A percentile compares a stretch with the other conserved stretches of the same genome.
Conservation (phyloP, 1,140 invertebrate species). For the Cataglyphis hispanica region DNA sequence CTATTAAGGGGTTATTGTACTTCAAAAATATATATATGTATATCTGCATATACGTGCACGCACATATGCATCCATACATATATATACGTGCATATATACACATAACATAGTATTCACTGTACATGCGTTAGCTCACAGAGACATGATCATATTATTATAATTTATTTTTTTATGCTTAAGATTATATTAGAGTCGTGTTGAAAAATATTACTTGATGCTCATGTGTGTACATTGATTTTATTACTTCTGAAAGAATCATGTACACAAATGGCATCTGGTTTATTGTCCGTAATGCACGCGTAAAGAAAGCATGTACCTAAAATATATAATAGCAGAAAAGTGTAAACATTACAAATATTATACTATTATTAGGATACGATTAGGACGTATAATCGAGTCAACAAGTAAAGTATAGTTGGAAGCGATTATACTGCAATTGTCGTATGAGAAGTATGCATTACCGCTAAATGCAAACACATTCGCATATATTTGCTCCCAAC, state of each 20-base stretch:
- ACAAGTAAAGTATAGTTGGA: slow-evolving; percentile 36
- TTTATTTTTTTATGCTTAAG: slow-evolving; percentile 83
- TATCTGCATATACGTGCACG: not conserved
- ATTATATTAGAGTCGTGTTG: slow-evolving; percentile 74
- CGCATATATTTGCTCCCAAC: slow-evolving; percentile 62
- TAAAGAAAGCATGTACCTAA: slow-evolving; percentile 63
- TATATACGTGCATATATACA: slow-evolving; percentile 64
- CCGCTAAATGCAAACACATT: not conserved
- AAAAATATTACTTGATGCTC: slow-evolving; percentile 70
- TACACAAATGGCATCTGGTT: slow-evolving; percentile 65
- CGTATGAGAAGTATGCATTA: not conserved
- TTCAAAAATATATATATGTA: slow-evolving; percentile 71
- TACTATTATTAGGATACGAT: slow-evolving; percentile 30
- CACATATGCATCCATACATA: slow-evolving; percentile 15
- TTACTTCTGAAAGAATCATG: slow-evolving; percentile 55
- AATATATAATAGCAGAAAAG: slow-evolving; percentile 66
- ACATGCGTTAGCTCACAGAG: slow-evolving; percentile 79
- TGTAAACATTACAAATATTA: slow-evolving; percentile 40
- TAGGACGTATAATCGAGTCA: slow-evolving; percentile 36
- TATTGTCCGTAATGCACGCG: slow-evolving; percentile 26
- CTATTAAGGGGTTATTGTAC: slow-evolving; percentile 71
- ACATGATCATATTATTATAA: slow-evolving; percentile 81
- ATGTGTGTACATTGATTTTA: slow-evolving; percentile 63
- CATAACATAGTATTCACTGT: slow-evolving; percentile 81
- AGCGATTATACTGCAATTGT: slow-evolving; percentile 48